Evolutionary conservation across 2,888 invertebrate genomes (phyloP), one percentile per base, ranked within the genome.

Genomic region (Catocala sponsa): DNA sequence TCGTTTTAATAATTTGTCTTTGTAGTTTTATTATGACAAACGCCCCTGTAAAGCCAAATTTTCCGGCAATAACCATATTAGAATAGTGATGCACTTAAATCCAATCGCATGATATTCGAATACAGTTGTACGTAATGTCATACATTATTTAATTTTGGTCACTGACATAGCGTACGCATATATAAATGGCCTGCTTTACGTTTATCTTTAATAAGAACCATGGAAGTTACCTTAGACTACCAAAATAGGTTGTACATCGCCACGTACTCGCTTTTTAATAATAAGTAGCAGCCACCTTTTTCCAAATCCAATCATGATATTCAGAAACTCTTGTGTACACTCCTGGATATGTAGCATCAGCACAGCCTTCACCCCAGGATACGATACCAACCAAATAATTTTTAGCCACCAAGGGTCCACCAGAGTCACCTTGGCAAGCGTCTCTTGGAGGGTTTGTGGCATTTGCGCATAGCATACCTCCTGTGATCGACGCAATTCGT

Each of bases 321-420:
- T 79, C 59, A 0, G 94, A 90, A 35, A 96, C 91, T 70, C 95
- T 91, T 0, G 95, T 95, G 59, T 95, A 96, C 0, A 96, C 95
- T 51, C 95, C 96, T 2, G 96, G 96, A 70, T 95, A 95, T 47
- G 79, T 68, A 1, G 81, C 76, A 49, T 91, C 87, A 6, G 95
- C 95, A 70, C 95, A 95, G 4, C 93, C 94, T 84, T 94, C 95
- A 42, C 95, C 95, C 92, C 94, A 95, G 15, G 95, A 95, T 0
- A 95, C 95, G 53, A 95, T 88, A 46, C 95, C 95, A 52, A 95
- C 82, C 48, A 95, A 82, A 55, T 83, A 80, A 47, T 87, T 87
- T 51, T 87, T 82, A 55, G 89, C 85, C n/a, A 94, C 95, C 41
- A 95, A 80, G 48, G 95, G 95, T n/a, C 95, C 95, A 4, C 95